Conservation (phyloP, 2,113 vertebrate species). For the Podiceps cristatus region DNA sequence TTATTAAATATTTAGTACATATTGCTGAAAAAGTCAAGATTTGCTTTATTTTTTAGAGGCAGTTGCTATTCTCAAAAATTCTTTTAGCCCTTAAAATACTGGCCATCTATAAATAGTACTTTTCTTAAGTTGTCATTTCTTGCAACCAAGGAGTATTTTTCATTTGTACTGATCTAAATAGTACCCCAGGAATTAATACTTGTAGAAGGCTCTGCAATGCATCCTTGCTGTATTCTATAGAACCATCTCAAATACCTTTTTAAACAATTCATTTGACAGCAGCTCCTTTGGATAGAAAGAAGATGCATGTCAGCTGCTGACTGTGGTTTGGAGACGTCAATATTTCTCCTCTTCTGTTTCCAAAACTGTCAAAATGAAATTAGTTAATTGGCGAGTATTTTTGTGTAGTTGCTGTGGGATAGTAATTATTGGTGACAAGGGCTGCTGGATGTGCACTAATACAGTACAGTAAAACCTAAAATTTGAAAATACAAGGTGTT, state of each 20-base stretch:
- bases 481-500: not conserved
- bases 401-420: slow-evolving; percentile 30
- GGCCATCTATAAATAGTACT: not conserved
- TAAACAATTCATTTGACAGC: slow-evolving; percentile 67
- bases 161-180: slow-evolving; percentile 6
- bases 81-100: not conserved
- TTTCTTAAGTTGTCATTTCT: slow-evolving; percentile 7
- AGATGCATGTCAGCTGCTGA: slow-evolving; percentile 51
- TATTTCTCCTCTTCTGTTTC: slow-evolving; percentile 68
- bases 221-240: not conserved
- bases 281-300: slow-evolving; percentile 42
- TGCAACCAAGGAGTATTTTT: not conserved
- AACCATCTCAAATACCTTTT: slow-evolving; percentile 34
- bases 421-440: slow-evolving; percentile 50
- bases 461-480: not conserved
- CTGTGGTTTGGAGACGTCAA: slow-evolving; percentile 34
- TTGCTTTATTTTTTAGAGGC: slow-evolving; percentile 50
- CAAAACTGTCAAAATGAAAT: slow-evolving; percentile 59
- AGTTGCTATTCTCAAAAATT: slow-evolving; percentile 24
- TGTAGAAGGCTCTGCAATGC: not conserved
- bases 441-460: slow-evolving; percentile 21
- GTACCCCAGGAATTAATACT: slow-evolving; percentile 42
- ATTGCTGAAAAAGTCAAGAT: slow-evolving; percentile 45
- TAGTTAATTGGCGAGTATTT: slow-evolving; percentile 60
- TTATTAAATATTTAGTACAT: slow-evolving; percentile 56